Percentiles rank a stretch among this genome's conserved stretches.
Evolutionary conservation across 2,888 invertebrate genomes (phyloP).

Genomic region (Caprella mutica): DNA sequence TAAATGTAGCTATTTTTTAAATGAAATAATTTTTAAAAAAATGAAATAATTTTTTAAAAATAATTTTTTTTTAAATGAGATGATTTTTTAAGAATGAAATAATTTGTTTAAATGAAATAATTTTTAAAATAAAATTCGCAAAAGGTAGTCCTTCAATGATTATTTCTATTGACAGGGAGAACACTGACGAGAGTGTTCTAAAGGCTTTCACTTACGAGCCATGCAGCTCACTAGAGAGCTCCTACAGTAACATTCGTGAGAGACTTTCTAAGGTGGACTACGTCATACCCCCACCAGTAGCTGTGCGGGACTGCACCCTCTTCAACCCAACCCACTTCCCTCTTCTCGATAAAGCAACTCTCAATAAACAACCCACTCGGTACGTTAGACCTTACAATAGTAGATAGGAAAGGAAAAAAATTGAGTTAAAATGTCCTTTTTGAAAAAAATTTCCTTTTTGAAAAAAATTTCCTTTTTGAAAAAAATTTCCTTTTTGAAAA

Average conservation of each 20-base stretch:
- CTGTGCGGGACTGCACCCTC: slow-evolving; percentile 45
- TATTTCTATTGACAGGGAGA: slow-evolving; percentile 36
- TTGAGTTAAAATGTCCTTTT: no score
- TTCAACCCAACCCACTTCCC: slow-evolving; percentile 58
- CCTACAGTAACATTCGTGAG: slow-evolving; percentile 52
- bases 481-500: no score
- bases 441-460: no score
- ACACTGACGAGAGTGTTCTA: slow-evolving; percentile 57
- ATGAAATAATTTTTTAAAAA: background rate
- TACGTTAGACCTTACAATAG: slow-evolving; percentile 34
- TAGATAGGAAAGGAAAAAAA: no score
- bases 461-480: no score
- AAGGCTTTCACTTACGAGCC: slow-evolving; percentile 62
- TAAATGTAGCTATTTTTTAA: background rate
- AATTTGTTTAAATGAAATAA: no score
- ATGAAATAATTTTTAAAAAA: background rate
- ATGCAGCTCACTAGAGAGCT: slow-evolving; percentile 55
- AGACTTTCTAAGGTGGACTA: slow-evolving; percentile 61
- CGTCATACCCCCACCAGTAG: slow-evolving; percentile 67
- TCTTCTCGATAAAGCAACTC: slow-evolving; percentile 56
- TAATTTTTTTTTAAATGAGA: background rate
- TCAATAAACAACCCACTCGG: slow-evolving; percentile 39
- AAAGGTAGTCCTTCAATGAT: no score
- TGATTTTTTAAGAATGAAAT: no score
- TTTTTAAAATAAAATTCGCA: no score